These are phyloP conservation scores for Raja brachyura DNA, from an alignment of 2,113 vertebrate species.

Conservation along the genomic window DNA sequence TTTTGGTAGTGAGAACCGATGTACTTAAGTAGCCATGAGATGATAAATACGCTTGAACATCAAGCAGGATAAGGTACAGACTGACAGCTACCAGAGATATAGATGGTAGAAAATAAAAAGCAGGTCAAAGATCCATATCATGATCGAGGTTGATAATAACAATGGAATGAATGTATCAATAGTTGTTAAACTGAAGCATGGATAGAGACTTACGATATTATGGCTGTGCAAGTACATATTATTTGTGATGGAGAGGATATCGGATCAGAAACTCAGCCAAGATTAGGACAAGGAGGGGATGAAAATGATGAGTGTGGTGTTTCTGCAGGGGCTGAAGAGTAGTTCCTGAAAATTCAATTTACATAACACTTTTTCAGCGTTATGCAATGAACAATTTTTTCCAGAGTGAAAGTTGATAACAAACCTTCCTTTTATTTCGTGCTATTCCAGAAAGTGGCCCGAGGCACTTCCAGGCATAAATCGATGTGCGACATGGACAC, in stretches of 20 bases:
- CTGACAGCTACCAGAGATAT: background rate
- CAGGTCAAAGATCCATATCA: background rate
- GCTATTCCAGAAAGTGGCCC: too few species aligned
- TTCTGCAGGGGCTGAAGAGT: too few species aligned
- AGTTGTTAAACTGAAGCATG: background rate
- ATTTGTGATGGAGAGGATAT: background rate
- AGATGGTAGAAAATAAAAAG: background rate
- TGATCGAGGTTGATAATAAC: background rate
- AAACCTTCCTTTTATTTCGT: too few species aligned
- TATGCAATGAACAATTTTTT: too few species aligned
- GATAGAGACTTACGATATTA: background rate
- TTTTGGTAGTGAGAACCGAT: background rate
- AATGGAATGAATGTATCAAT: background rate
- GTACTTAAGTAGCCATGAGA: background rate
- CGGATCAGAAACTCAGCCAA: background rate
- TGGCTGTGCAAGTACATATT: background rate
- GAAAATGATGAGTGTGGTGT: too few species aligned
- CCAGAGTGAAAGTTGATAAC: too few species aligned
- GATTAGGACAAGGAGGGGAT: too few species aligned
- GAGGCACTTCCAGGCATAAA: too few species aligned
- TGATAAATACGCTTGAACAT: background rate
- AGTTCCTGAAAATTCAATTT: too few species aligned
- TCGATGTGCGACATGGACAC: too few species aligned
- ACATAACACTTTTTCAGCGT: too few species aligned
- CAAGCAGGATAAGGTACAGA: background rate